These are phyloP conservation scores for Ormyrus pomaceus DNA, from an alignment of 2,888 invertebrate species.

Conservation along the genomic window DNA sequence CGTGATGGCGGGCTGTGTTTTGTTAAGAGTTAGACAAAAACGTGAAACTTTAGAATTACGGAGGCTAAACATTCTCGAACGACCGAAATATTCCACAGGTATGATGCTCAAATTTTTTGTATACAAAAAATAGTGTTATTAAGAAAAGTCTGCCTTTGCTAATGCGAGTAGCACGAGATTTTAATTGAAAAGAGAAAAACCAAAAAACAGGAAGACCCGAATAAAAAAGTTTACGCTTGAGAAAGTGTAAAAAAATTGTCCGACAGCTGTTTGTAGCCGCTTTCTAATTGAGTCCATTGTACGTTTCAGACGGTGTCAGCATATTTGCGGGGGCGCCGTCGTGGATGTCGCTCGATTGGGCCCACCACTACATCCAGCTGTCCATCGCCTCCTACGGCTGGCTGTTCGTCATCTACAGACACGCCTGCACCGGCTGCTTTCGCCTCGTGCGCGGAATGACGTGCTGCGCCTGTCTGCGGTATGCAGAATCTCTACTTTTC, in stretches of 20 bases:
- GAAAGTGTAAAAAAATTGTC: slow-evolving; percentile 19
- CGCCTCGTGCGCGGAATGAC: slow-evolving; percentile 82
- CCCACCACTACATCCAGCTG: slow-evolving; percentile 86
- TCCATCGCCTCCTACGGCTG: slow-evolving; percentile 93
- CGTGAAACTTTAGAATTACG: slow-evolving; percentile 84
- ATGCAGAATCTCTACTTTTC: slow-evolving; percentile 54
- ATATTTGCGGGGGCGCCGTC: slow-evolving; percentile 82
- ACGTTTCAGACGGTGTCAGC: slow-evolving; percentile 75
- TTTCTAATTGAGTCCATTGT: too few species aligned
- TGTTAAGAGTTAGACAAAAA: slow-evolving; percentile 87
- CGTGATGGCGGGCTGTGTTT: slow-evolving; percentile 89
- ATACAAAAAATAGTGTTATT: too few species aligned
- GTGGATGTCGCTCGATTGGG: slow-evolving; percentile 89
- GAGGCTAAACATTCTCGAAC: slow-evolving; percentile 81
- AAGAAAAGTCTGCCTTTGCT: not conserved
- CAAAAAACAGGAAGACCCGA: not conserved
- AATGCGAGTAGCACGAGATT: not conserved
- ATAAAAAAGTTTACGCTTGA: slow-evolving; percentile 7
- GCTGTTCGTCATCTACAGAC: slow-evolving; percentile 88
- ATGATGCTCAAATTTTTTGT: slow-evolving; percentile 59
- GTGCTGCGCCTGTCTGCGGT: slow-evolving; percentile 86
- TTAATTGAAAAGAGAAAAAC: not conserved
- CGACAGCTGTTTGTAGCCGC: not conserved
- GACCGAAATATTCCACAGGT: slow-evolving; percentile 83
- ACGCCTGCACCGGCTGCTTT: slow-evolving; percentile 86